Percentiles rank a stretch among this genome's conserved stretches.
Conservation (phyloP, 2,113 vertebrate genomes). For the Oxygymnocypris stewartii region DNA sequence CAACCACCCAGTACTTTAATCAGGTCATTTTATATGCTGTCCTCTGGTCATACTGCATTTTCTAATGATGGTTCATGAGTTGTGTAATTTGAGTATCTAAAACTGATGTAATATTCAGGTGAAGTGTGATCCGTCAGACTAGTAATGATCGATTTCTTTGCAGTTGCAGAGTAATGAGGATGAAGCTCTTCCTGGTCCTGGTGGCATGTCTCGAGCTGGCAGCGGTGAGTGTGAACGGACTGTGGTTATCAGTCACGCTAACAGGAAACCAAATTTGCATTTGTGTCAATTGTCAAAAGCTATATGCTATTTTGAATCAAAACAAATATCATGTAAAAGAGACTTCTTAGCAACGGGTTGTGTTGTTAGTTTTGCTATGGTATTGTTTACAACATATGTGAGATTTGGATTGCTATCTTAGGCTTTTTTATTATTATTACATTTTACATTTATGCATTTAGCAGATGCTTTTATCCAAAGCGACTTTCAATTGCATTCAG, state of each 20-base stretch:
- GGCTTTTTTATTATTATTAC: background rate
- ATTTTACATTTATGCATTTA: too few species aligned
- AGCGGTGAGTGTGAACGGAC: constrained; percentile 61
- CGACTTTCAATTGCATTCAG: too few species aligned
- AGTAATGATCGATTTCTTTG: constrained; percentile 22
- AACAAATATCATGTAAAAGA: background rate
- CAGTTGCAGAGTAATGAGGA: constrained; percentile 94
- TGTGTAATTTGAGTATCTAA: background rate
- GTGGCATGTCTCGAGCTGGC: constrained; percentile 60
- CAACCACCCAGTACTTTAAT: background rate
- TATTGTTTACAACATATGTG: background rate
- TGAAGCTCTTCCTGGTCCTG: constrained; percentile 74
- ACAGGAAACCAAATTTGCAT: background rate
- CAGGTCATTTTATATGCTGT: background rate
- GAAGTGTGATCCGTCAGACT: background rate
- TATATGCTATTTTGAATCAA: background rate
- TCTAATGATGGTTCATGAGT: background rate
- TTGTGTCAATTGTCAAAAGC: background rate
- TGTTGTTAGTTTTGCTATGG: background rate
- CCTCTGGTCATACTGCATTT: background rate
- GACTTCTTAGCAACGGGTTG: background rate
- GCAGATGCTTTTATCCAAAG: too few species aligned
- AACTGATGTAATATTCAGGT: background rate
- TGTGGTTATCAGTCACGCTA: background rate
- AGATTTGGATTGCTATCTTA: background rate